Evolutionary conservation across 2,797 vertebrate species (phyloP).

Genomic region (Hephaestus fuliginosus): DNA sequence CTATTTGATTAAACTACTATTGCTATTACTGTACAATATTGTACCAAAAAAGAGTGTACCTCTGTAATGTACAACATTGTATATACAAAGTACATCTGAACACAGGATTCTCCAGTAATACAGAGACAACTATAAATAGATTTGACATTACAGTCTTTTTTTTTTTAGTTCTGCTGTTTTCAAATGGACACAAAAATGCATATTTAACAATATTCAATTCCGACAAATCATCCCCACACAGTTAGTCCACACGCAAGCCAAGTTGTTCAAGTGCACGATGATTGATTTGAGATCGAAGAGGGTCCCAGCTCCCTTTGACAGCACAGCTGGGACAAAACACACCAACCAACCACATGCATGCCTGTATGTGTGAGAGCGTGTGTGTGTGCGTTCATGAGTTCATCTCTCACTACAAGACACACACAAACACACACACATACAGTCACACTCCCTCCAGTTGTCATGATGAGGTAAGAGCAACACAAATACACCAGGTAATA

Average conservation of each 20-base stretch:
- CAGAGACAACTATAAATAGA: constrained; percentile 92
- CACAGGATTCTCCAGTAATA: constrained; percentile 91
- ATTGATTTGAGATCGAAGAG: constrained; percentile 78
- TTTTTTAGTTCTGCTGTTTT: constrained; percentile 84
- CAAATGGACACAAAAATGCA: constrained; percentile 86
- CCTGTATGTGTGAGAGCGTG: constrained; percentile 39
- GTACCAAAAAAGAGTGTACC: constrained; percentile 91
- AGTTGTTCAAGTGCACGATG: constrained; percentile 85
- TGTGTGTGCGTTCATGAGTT: constrained; percentile 33
- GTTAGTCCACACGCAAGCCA: constrained; percentile 84
- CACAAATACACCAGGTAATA: constrained; percentile 74
- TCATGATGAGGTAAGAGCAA: constrained; percentile 83
- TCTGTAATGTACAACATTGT: constrained; percentile 96
- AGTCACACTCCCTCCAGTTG: constrained; percentile 82
- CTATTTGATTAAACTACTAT: constrained; percentile 90
- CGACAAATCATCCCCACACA: constrained; percentile 80
- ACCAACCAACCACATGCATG: constrained; percentile 65
- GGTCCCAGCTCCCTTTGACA: constrained; percentile 70
- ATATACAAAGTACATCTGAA: constrained; percentile 96
- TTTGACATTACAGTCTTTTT: constrained; percentile 84
- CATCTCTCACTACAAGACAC: constrained; percentile 41
- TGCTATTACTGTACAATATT: constrained; percentile 92
- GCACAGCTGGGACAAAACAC: constrained; percentile 65
- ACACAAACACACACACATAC: constrained; percentile 36
- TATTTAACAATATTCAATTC: constrained; percentile 85